phyloP scores from a whole-genome alignment of 2,888 invertebrate genomes.

The Sepiola atlantica region DNA sequence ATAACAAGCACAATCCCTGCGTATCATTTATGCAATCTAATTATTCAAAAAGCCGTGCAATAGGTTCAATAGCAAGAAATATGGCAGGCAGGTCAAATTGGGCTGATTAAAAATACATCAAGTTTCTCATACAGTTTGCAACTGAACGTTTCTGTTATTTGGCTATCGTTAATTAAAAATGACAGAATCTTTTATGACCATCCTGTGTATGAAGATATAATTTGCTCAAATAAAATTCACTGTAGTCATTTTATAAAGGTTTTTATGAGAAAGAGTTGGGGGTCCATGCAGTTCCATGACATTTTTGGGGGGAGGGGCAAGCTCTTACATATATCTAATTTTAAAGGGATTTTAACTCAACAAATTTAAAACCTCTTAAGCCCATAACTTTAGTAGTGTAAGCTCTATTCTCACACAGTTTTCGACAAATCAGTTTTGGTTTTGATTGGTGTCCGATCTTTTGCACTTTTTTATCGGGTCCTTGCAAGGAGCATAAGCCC shows the following conservation, averaged over 20 bases:
- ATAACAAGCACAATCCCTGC: neutral
- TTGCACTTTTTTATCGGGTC: too few relatives aligned
- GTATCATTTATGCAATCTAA: neutral
- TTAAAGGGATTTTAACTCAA: too few relatives aligned
- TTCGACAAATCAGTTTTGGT: too few relatives aligned
- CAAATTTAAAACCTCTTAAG: too few relatives aligned
- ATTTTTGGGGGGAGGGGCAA: too few relatives aligned
- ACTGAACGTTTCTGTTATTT: neutral
- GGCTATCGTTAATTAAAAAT: neutral
- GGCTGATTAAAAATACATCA: neutral
- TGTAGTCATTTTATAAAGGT: neutral
- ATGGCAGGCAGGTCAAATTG: neutral
- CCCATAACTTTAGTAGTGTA: too few relatives aligned
- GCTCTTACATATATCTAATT: too few relatives aligned
- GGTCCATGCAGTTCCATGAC: too few relatives aligned
- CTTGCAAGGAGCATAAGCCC: too few relatives aligned
- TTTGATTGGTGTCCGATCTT: too few relatives aligned
- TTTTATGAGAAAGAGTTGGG: too few relatives aligned
- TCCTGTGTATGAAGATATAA: neutral
- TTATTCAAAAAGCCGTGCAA: neutral
- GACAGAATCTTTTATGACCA: neutral
- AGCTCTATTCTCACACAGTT: too few relatives aligned
- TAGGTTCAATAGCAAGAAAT: neutral
- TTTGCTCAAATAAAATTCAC: neutral
- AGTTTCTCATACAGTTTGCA: neutral